Conservation (phyloP, 2,797 vertebrate species). For the Cynopterus sphinx region DNA sequence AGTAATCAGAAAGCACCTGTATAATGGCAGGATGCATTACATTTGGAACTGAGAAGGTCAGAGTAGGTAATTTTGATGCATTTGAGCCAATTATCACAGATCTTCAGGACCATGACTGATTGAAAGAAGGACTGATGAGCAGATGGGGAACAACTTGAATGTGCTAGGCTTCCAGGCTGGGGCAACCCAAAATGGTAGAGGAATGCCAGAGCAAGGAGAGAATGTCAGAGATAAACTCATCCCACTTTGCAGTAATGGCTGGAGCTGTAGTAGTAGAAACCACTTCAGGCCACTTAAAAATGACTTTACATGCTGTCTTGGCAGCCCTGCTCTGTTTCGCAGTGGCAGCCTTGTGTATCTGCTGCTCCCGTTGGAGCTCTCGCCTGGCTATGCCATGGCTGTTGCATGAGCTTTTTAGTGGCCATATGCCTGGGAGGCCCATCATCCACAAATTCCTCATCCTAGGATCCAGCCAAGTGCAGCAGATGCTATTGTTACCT, state of each 20-base stretch:
- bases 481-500: conserved; percentile 73
- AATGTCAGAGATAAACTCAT: neutral
- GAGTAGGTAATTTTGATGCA: neutral
- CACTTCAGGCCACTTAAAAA: neutral
- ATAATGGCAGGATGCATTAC: neutral
- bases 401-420: neutral
- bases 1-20: neutral
- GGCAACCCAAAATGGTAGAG: neutral
- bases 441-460: conserved; percentile 61
- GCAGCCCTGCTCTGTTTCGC: neutral
- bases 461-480: conserved; percentile 58
- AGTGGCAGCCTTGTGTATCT: neutral
- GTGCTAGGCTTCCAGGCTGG: neutral
- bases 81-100: neutral
- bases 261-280: neutral
- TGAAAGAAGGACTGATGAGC: neutral
- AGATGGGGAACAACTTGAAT: neutral
- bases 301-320: neutral
- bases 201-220: neutral
- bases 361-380: neutral
- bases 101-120: neutral
- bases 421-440: conserved; percentile 59
- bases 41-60: neutral
- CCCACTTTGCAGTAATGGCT: neutral
- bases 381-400: neutral